Percentiles rank a stretch among this genome's conserved stretches.
Evolutionary conservation across 1,140 invertebrate species (phyloP).

Genomic region (Gerris buenoi): DNA sequence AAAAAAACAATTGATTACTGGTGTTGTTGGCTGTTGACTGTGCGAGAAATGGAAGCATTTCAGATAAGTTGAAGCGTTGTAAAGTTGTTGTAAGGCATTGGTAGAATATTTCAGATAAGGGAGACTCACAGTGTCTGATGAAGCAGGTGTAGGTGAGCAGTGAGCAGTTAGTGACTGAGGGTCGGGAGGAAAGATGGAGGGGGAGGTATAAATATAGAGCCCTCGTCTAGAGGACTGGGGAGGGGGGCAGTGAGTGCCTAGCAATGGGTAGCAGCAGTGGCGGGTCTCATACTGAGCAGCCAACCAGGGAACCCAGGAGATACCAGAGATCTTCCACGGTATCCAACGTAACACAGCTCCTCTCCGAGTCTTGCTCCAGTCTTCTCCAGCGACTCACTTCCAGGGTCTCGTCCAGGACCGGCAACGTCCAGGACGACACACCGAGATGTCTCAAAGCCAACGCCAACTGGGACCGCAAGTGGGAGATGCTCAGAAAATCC

Average conservation of each 20-base stretch:
- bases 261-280: constrained; percentile 5
- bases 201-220: constrained; percentile 17
- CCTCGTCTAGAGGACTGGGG: constrained; percentile 2
- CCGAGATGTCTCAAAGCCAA: constrained; percentile 5
- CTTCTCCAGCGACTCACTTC: constrained; percentile 60
- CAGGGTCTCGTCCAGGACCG: constrained; percentile 46
- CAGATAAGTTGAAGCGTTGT: neutral
- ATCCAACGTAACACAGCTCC: constrained; percentile 62
- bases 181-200: constrained; percentile 4
- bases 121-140: neutral
- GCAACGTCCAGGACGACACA: constrained; percentile 30
- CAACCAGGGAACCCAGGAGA: constrained; percentile 32
- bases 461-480: neutral
- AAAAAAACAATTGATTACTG: no score
- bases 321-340: constrained; percentile 62
- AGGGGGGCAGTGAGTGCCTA: constrained; percentile 6
- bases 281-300: neutral
- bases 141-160: neutral
- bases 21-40: no score
- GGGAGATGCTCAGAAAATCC: neutral
- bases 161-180: constrained; percentile 5
- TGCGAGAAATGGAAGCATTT: neutral
- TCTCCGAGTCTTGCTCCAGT: constrained; percentile 68
- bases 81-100: neutral
- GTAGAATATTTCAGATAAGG: neutral